phyloP scores from a whole-genome alignment of 2,888 invertebrate species.

The Amiota mariae region DNA sequence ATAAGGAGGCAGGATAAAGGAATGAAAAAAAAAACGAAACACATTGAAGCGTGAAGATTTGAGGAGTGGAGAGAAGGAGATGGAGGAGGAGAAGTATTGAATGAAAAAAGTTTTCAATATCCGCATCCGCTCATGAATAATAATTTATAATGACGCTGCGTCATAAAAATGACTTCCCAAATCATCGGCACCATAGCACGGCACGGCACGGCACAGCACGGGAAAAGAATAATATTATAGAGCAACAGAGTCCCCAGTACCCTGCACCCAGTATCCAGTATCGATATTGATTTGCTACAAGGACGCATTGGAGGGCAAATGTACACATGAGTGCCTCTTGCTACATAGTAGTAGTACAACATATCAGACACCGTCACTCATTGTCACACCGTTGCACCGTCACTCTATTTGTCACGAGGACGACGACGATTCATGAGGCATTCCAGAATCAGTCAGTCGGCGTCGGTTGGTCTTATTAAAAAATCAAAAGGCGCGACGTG shows the following conservation, averaged over 20 bases:
- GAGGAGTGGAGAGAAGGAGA: conserved; percentile 44
- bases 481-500: too few relatives aligned
- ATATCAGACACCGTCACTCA: too few relatives aligned
- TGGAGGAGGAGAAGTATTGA: background rate
- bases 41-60: conserved; percentile 27
- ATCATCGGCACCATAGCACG: background rate
- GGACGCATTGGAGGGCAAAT: background rate
- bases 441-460: too few relatives aligned
- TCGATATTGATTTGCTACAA: conserved; percentile 2
- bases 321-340: too few relatives aligned
- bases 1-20: conserved; percentile 3
- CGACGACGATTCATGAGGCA: background rate
- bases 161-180: conserved; percentile 12
- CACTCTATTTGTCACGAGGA: background rate
- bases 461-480: too few relatives aligned
- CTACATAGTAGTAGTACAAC: too few relatives aligned
- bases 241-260: background rate
- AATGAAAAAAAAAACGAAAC: conserved; percentile 16
- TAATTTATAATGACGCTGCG: conserved; percentile 41
- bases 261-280: background rate
- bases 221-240: background rate
- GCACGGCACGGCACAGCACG: background rate
- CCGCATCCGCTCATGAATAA: conserved; percentile 65
- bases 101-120: conserved; percentile 59
- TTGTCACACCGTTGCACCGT: too few relatives aligned